These are phyloP conservation scores for Mactra quadrangularis DNA, from an alignment of 1,140 invertebrate species.

Conservation along the genomic window DNA sequence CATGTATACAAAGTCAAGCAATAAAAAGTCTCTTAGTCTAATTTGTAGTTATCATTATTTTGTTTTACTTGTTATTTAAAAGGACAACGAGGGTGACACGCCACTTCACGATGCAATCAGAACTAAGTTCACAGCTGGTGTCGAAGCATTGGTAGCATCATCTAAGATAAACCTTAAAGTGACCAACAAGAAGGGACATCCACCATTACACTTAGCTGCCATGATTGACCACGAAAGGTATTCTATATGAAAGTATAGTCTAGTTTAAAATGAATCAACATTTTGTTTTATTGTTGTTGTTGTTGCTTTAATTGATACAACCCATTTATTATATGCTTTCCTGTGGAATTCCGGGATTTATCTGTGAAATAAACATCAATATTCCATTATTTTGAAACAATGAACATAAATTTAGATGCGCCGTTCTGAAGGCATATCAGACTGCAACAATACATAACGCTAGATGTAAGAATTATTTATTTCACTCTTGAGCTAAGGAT, in stretches of 20 bases:
- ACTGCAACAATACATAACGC: too few species aligned
- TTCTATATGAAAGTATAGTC: slow-evolving; percentile 2
- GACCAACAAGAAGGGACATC: slow-evolving; percentile 67
- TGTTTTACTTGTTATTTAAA: neutral
- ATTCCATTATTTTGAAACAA: too few species aligned
- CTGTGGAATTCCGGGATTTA: too few species aligned
- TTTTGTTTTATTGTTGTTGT: neutral
- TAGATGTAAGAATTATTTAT: too few species aligned
- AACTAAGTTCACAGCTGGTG: slow-evolving; percentile 58
- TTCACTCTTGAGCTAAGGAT: too few species aligned
- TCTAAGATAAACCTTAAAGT: slow-evolving; percentile 63
- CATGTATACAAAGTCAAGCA: too few species aligned
- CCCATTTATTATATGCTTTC: too few species aligned
- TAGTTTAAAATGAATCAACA: neutral
- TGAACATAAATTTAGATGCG: too few species aligned
- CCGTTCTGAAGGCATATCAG: too few species aligned
- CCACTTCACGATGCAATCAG: slow-evolving; percentile 74
- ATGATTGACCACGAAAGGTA: slow-evolving; percentile 70
- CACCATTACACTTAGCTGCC: slow-evolving; percentile 67
- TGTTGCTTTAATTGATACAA: neutral
- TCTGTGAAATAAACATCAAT: too few species aligned
- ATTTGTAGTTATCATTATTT: too few species aligned
- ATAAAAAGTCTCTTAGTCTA: too few species aligned
- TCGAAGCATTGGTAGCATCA: slow-evolving; percentile 62
- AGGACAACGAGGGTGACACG: slow-evolving; percentile 75